phyloP scores from a whole-genome alignment of 2,113 vertebrate genomes.

The Atherinomorus stipes region DNA sequence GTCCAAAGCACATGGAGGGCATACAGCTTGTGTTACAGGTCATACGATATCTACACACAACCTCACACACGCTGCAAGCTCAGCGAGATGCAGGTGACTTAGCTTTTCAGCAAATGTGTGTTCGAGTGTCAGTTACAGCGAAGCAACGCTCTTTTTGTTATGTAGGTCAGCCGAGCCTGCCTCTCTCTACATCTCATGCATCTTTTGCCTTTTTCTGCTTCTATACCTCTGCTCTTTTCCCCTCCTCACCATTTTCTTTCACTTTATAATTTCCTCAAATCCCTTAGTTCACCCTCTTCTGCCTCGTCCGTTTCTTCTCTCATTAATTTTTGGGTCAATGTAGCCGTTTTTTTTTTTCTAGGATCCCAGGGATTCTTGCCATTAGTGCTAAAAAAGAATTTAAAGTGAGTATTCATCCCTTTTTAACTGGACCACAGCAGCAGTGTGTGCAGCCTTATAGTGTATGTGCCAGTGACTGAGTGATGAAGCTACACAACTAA shows the following conservation, averaged over 20 bases:
- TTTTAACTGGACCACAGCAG: neutral
- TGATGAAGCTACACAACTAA: neutral
- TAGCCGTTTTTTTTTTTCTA: neutral
- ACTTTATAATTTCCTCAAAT: conserved; percentile 12
- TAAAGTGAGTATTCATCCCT: neutral
- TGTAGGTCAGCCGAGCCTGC: conserved; percentile 74
- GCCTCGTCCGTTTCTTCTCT: neutral
- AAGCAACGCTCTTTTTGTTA: conserved; percentile 70
- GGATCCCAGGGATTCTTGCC: neutral
- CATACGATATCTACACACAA: conserved; percentile 72
- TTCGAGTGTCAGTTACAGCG: conserved; percentile 75
- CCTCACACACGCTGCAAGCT: conserved; percentile 62
- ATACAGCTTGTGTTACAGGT: conserved; percentile 76
- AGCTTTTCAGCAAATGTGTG: conserved; percentile 72
- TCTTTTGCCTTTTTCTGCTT: conserved; percentile 8
- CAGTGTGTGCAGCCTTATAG: neutral
- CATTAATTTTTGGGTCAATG: neutral
- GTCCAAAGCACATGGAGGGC: conserved; percentile 72
- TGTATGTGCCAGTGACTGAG: neutral
- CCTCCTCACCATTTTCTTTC: neutral
- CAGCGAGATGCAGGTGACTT: conserved; percentile 79
- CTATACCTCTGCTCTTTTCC: neutral
- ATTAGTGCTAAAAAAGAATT: neutral
- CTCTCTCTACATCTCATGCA: conserved; percentile 15
- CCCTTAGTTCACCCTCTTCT: neutral